A percentile compares a stretch with the other conserved stretches of the same genome.
Evolutionary conservation across 2,888 invertebrate genomes (phyloP).

Genomic region (Cyclophora albipunctata): DNA sequence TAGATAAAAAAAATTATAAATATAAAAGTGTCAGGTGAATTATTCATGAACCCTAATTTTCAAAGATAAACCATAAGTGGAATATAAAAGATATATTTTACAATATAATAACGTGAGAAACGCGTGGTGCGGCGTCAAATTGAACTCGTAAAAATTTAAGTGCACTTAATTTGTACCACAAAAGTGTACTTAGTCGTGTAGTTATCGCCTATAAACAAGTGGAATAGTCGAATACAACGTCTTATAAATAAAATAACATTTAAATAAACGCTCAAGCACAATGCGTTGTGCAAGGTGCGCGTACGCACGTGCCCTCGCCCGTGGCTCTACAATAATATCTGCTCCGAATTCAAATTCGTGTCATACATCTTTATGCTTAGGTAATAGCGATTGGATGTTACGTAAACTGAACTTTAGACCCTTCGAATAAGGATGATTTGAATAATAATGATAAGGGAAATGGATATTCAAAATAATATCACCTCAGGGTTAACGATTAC

Average conservation of each 20-base stretch:
- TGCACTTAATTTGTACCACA: slow-evolving; percentile 19
- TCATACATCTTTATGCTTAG: slow-evolving; percentile 67
- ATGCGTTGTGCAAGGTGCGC: slow-evolving; percentile 68
- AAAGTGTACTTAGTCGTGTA: slow-evolving; percentile 20
- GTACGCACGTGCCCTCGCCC: slow-evolving; percentile 68
- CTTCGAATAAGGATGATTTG: slow-evolving; percentile 54
- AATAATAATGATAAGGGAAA: slow-evolving; percentile 68
- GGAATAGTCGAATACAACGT: slow-evolving; percentile 34
- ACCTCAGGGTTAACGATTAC: slow-evolving; percentile 76
- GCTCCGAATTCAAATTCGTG: slow-evolving; percentile 69
- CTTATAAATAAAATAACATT: slow-evolving; percentile 49
- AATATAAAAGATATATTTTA: slow-evolving; percentile 15
- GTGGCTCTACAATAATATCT: slow-evolving; percentile 59
- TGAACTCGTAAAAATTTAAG: slow-evolving; percentile 19
- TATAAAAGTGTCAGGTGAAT: slow-evolving; percentile 7
- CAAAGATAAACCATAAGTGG: slow-evolving; percentile 5
- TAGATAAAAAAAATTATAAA: slow-evolving; percentile 5
- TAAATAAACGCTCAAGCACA: slow-evolving; percentile 46
- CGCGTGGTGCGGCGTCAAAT: slow-evolving; percentile 12
- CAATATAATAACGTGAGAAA: slow-evolving; percentile 12
- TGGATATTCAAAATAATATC: slow-evolving; percentile 74
- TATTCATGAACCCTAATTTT: slow-evolving; percentile 12
- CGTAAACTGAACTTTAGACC: slow-evolving; percentile 62
- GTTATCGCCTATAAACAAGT: slow-evolving; percentile 23
- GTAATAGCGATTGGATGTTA: slow-evolving; percentile 37